Percentiles rank a stretch among this genome's conserved stretches.
These are phyloP conservation scores for Zaprionus lachaisei DNA, from an alignment of 1,140 invertebrate species.

Conservation along the genomic window DNA sequence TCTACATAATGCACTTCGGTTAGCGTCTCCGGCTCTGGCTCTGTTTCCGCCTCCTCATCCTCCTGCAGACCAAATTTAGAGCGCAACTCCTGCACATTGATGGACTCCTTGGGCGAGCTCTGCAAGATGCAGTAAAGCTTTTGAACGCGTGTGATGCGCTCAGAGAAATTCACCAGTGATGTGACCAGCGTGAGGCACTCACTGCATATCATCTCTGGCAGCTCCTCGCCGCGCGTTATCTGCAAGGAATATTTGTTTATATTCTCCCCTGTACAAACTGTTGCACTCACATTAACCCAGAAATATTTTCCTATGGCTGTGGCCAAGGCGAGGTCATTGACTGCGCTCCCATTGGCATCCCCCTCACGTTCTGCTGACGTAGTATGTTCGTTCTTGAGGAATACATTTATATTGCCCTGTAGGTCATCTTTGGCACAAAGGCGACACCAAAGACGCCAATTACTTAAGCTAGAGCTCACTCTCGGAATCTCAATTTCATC, in stretches of 20 bases:
- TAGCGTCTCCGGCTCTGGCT: constrained; percentile 31
- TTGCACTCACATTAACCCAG: constrained; percentile 67
- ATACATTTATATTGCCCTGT: constrained; percentile 66
- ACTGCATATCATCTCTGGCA: constrained; percentile 69
- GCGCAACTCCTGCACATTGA: constrained; percentile 56
- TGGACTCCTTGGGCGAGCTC: constrained; percentile 25
- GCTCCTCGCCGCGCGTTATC: constrained; percentile 60
- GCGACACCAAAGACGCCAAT: constrained; percentile 75
- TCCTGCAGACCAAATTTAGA: constrained; percentile 50
- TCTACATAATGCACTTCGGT: constrained; percentile 70
- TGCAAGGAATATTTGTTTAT: constrained; percentile 13
- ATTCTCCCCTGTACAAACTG: neutral
- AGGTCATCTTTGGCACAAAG: constrained; percentile 77
- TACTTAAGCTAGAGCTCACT: neutral
- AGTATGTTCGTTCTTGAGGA: constrained; percentile 61
- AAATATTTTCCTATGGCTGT: constrained; percentile 76
- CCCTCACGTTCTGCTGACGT: constrained; percentile 12
- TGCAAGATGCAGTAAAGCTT: constrained; percentile 62
- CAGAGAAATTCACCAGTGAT: constrained; percentile 70
- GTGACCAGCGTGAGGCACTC: constrained; percentile 69
- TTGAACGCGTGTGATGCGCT: constrained; percentile 68
- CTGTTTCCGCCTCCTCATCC: constrained; percentile 16
- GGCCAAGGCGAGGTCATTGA: constrained; percentile 48
- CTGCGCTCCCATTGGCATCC: neutral
- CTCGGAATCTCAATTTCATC: neutral